phyloP scores from a whole-genome alignment of 2,113 vertebrate genomes.

The Pelecanus crispus region DNA sequence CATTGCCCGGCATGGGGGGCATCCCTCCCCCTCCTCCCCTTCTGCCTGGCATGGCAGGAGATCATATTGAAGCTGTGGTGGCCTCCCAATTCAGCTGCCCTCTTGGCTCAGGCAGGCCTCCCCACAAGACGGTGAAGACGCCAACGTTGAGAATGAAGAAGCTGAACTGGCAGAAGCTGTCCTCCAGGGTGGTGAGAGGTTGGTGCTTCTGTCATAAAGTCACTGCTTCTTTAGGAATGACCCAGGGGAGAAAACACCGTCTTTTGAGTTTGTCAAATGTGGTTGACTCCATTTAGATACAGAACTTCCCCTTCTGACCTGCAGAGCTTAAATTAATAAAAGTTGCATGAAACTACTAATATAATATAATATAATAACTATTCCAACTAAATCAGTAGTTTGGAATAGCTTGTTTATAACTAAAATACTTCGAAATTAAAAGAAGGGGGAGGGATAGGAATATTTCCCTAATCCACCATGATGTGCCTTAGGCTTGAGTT shows the following conservation, averaged over 20 bases:
- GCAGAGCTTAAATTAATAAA: background rate
- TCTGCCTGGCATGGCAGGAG: background rate
- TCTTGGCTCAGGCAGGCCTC: constrained; percentile 58
- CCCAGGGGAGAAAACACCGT: background rate
- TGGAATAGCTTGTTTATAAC: background rate
- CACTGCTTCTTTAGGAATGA: background rate
- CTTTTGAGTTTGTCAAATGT: background rate
- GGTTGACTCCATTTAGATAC: background rate
- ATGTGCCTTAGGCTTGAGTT: background rate
- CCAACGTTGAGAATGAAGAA: constrained; percentile 95
- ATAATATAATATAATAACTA: background rate
- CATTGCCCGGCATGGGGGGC: background rate
- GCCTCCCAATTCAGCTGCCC: constrained; percentile 64
- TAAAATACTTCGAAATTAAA: background rate
- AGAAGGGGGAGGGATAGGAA: background rate
- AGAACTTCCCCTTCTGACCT: background rate
- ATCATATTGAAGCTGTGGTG: constrained; percentile 69
- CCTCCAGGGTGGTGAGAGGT: constrained; percentile 81
- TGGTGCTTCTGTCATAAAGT: background rate
- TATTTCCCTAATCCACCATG: background rate
- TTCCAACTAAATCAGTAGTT: background rate
- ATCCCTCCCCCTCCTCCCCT: constrained; percentile 6
- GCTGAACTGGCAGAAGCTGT: constrained; percentile 97
- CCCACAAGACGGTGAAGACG: constrained; percentile 60
- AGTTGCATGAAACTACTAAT: background rate